Percentiles rank a stretch among this genome's conserved stretches.
Evolutionary conservation across 2,113 vertebrate genomes (phyloP).

Genomic region (Scomber scombrus): DNA sequence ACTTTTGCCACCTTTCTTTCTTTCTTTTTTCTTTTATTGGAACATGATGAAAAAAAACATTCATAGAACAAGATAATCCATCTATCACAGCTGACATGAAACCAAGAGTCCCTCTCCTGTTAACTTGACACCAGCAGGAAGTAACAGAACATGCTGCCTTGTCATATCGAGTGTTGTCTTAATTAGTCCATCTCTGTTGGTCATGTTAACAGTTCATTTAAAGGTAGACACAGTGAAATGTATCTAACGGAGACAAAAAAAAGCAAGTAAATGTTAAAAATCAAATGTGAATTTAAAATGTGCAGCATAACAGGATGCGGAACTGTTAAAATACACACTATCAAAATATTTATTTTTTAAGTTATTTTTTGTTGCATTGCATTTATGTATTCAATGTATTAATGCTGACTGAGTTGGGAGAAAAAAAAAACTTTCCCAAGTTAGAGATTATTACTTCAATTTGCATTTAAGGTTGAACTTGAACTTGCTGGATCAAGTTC

Average conservation of each 20-base stretch:
- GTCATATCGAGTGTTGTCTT: not conserved
- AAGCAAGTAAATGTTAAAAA: too few species aligned
- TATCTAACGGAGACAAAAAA: too few species aligned
- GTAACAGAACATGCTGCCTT: not conserved
- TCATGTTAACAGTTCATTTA: not conserved
- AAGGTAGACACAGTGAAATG: too few species aligned
- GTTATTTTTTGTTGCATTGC: too few species aligned
- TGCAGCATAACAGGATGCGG: too few species aligned
- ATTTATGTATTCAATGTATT: not conserved
- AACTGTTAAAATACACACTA: too few species aligned
- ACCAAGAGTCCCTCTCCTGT: not conserved
- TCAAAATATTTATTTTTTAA: too few species aligned
- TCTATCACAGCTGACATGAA: constrained; percentile 15
- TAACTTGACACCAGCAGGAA: constrained; percentile 8
- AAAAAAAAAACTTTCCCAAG: too few species aligned
- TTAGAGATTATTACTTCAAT: too few species aligned
- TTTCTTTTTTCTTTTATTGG: too few species aligned
- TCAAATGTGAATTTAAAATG: too few species aligned
- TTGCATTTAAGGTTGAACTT: constrained; percentile 25
- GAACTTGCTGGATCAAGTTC: constrained; percentile 42
- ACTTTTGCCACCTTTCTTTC: constrained; percentile 16
- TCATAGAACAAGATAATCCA: constrained; percentile 24
- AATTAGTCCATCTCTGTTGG: constrained; percentile 9
- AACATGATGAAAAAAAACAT: constrained; percentile 45
- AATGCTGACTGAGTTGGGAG: too few species aligned